phyloP scores from a whole-genome alignment of 2,113 vertebrate species.

The Globicephala melas region DNA sequence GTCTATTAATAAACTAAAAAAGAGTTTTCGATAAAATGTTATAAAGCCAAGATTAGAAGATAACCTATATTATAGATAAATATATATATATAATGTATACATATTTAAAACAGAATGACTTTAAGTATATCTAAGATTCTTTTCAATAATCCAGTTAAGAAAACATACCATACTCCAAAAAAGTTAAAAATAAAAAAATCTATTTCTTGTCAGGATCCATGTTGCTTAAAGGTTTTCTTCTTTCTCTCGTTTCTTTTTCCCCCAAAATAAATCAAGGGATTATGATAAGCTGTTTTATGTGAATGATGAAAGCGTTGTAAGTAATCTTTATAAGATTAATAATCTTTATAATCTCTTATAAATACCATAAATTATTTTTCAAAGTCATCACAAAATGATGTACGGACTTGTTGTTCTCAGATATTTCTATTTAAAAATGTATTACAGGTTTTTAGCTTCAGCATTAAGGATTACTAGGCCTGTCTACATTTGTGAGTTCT shows the following conservation, averaged over 20 bases:
- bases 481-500: not conserved
- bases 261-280: conserved; percentile 87
- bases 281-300: conserved; percentile 85
- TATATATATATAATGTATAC: not conserved
- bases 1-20: not conserved
- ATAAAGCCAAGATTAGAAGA: not conserved
- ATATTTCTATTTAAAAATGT: not conserved
- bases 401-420: not conserved
- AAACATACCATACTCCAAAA: not conserved
- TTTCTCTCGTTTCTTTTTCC: conserved; percentile 86
- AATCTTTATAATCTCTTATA: not conserved
- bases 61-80: not conserved
- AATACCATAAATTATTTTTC: not conserved
- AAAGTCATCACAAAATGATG: not conserved
- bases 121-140: not conserved
- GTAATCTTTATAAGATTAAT: not conserved
- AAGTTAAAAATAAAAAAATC: not conserved
- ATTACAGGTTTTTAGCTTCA: not conserved
- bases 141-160: not conserved
- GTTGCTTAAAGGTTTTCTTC: conserved; percentile 79
- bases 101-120: not conserved
- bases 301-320: conserved; percentile 86
- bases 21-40: not conserved
- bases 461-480: not conserved
- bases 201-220: not conserved